A percentile compares a stretch with the other conserved stretches of the same genome.
Evolutionary conservation across 2,113 vertebrate species (phyloP).

Genomic region (Lamprotornis superbus): DNA sequence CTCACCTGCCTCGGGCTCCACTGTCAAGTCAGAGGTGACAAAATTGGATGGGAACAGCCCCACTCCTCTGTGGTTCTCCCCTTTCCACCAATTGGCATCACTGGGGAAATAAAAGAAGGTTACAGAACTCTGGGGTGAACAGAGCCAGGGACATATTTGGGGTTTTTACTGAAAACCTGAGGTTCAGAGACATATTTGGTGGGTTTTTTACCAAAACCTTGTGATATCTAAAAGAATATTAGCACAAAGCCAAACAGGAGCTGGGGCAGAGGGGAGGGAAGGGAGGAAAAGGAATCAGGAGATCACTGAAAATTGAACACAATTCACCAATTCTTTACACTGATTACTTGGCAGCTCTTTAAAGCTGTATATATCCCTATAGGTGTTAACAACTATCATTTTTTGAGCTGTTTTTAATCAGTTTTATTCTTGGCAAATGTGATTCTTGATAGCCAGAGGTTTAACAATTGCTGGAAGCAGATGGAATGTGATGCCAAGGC

Average conservation of each 20-base stretch:
- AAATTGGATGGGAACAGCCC: conserved; percentile 98
- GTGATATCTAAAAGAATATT: background rate
- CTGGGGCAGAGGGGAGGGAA: background rate
- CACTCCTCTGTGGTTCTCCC: conserved; percentile 94
- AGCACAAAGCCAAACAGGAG: background rate
- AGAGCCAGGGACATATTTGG: fast-evolving
- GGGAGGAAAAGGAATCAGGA: background rate
- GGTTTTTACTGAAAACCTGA: background rate
- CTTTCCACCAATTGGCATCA: conserved; percentile 99
- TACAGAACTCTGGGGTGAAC: background rate
- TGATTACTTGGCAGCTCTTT: background rate
- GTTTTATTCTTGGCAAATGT: background rate
- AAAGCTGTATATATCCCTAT: background rate
- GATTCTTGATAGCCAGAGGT: background rate
- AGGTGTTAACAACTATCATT: background rate
- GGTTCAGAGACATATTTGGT: background rate
- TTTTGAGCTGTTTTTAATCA: background rate
- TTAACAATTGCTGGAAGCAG: background rate
- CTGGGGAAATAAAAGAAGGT: conserved; percentile 64
- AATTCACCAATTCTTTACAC: background rate
- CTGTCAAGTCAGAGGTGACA: conserved; percentile 87
- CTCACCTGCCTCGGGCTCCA: conserved; percentile 88
- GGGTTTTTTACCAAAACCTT: background rate
- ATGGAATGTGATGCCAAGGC: background rate
- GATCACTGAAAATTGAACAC: background rate